A percentile compares a stretch with the other conserved stretches of the same genome.
These are phyloP conservation scores for Allygus modestus DNA, from an alignment of 2,888 invertebrate species.

Conservation along the genomic window DNA sequence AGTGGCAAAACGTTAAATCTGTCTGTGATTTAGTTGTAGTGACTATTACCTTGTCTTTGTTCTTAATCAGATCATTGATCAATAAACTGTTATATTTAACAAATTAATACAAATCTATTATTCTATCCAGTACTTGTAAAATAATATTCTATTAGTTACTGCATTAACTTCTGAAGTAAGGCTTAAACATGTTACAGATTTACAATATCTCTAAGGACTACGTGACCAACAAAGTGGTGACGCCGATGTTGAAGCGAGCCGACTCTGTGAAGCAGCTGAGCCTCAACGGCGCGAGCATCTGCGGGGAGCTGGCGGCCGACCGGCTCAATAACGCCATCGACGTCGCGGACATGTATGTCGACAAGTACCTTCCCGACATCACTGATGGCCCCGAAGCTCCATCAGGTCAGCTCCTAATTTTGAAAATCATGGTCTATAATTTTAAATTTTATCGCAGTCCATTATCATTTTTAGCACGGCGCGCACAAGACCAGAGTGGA, in stretches of 20 bases:
- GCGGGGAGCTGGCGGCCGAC: slow-evolving; percentile 86
- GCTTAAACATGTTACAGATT: slow-evolving; percentile 78
- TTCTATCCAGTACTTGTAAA: not conserved
- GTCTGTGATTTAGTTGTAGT: too few relatives aligned
- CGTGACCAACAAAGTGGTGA: slow-evolving; percentile 81
- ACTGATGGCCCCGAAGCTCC: slow-evolving; percentile 77
- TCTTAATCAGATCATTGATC: too few relatives aligned
- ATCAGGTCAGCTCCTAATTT: slow-evolving; percentile 78
- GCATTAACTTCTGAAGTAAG: not conserved
- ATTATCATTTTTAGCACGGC: too few relatives aligned
- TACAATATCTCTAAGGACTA: slow-evolving; percentile 88
- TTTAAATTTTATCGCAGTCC: too few relatives aligned
- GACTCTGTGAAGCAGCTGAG: slow-evolving; percentile 91
- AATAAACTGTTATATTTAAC: too few relatives aligned
- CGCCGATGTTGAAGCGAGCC: slow-evolving; percentile 85
- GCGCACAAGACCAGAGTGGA: too few relatives aligned
- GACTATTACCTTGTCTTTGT: too few relatives aligned
- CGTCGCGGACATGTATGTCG: slow-evolving; percentile 89
- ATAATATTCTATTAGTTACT: not conserved
- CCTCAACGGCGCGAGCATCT: slow-evolving; percentile 78
- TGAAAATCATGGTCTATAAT: not conserved
- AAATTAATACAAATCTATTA: too few relatives aligned
- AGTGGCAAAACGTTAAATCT: too few relatives aligned
- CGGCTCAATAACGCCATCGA: slow-evolving; percentile 86
- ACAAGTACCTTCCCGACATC: slow-evolving; percentile 85